These are phyloP conservation scores for Macrotrachela quadricornifera DNA, from an alignment of 1,140 invertebrate species.

Conservation along the genomic window DNA sequence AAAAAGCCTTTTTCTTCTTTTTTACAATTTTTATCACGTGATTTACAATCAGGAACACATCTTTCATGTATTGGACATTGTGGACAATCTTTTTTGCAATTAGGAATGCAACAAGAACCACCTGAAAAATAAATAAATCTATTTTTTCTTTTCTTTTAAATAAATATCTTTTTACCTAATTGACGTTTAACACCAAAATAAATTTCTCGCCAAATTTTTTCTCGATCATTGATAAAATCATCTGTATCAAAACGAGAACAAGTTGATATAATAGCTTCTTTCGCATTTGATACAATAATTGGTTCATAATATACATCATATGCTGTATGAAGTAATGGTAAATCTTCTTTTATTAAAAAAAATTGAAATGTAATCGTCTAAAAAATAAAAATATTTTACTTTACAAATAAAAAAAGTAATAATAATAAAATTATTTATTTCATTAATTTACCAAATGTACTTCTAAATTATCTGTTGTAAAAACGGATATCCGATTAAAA, in stretches of 20 bases:
- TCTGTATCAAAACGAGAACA: slow-evolving; percentile 13
- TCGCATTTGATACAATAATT: slow-evolving; percentile 15
- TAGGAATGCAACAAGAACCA: not conserved
- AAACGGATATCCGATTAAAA: slow-evolving; percentile 12
- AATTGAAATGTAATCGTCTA: slow-evolving; percentile 14
- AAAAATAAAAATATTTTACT: slow-evolving; percentile 12
- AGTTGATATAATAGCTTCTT: slow-evolving; percentile 19
- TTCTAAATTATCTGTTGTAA: slow-evolving; percentile 16
- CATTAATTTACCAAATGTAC: slow-evolving; percentile 4
- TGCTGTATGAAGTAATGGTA: slow-evolving; percentile 14
- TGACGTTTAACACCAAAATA: slow-evolving; percentile 15
- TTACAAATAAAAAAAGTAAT: slow-evolving; percentile 9
- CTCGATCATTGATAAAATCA: slow-evolving; percentile 13
- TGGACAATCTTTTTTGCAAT: slow-evolving; percentile 7
- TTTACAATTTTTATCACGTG: slow-evolving; percentile 8
- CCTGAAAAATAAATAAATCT: not conserved
- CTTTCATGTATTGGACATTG: slow-evolving; percentile 8
- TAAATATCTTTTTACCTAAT: slow-evolving; percentile 10
- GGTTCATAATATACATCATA: slow-evolving; percentile 19
- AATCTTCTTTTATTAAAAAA: slow-evolving; percentile 16
- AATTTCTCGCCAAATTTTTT: slow-evolving; percentile 12
- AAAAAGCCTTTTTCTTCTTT: slow-evolving; percentile 17
- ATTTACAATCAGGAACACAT: slow-evolving; percentile 15
- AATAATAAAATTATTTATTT: too few species aligned
- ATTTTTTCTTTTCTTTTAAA: not conserved